These are phyloP conservation scores for Misgurnus anguillicaudatus DNA, from an alignment of 2,113 vertebrate genomes.

Conservation along the genomic window DNA sequence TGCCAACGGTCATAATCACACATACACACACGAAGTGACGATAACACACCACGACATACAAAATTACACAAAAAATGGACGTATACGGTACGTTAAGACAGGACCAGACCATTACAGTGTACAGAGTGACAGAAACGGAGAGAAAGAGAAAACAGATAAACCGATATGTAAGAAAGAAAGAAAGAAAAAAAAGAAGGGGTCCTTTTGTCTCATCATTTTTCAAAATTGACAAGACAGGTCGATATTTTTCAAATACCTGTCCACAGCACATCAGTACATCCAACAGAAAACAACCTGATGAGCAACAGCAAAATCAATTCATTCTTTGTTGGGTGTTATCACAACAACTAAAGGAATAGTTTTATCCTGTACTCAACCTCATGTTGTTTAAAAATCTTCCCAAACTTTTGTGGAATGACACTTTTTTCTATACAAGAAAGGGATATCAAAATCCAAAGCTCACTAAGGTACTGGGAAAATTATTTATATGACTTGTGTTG, in stretches of 20 bases:
- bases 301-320: not conserved
- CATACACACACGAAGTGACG: not conserved
- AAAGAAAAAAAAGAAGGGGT: not conserved
- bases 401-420: not conserved
- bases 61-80: conserved; percentile 53
- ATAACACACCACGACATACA: conserved; percentile 28
- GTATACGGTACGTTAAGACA: conserved; percentile 52
- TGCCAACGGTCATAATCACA: conserved; percentile 15
- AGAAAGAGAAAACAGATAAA: conserved; percentile 64
- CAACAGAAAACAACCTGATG: not conserved
- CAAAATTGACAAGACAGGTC: not conserved
- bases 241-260: not conserved
- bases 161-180: conserved; percentile 54
- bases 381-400: not conserved
- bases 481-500: no score
- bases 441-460: no score
- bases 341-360: not conserved
- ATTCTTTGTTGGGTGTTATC: not conserved
- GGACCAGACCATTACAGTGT: conserved; percentile 25
- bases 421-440: no score
- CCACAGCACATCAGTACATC: not conserved
- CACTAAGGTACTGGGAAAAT: no score
- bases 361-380: not conserved
- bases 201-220: not conserved
- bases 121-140: conserved; percentile 62